Evolutionary conservation across 2,113 vertebrate genomes (phyloP).

Genomic region (Elachura formosa): DNA sequence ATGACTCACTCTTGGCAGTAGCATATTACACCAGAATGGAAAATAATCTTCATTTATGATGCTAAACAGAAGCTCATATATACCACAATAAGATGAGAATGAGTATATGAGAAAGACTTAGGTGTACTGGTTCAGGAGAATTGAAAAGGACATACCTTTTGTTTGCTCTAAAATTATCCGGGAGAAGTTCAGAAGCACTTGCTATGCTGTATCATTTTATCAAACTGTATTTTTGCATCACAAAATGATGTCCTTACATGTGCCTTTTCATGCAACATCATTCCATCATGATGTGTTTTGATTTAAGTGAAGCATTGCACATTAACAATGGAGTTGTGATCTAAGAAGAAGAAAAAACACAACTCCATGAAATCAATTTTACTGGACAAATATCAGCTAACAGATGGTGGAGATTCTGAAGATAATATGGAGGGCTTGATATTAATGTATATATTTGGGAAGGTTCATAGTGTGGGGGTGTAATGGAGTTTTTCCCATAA

Average conservation of each 20-base stretch:
- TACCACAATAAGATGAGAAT: not conserved
- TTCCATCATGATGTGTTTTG: not conserved
- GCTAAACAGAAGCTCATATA: not conserved
- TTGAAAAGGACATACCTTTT: not conserved
- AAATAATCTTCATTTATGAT: not conserved
- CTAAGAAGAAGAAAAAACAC: not conserved
- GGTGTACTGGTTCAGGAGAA: not conserved
- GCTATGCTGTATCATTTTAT: not conserved
- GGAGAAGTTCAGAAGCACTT: not conserved
- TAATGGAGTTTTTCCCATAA: not conserved
- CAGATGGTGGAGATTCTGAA: not conserved
- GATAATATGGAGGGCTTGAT: not conserved
- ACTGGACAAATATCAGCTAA: not conserved
- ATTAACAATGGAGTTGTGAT: not conserved
- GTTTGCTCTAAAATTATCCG: not conserved
- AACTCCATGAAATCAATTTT: not conserved
- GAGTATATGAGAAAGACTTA: not conserved
- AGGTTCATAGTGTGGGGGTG: not conserved
- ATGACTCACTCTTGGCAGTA: constrained; percentile 1
- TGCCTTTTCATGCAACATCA: not conserved
- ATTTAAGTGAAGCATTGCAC: not conserved
- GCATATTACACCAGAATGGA: not conserved
- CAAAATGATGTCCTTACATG: not conserved
- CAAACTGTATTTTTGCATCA: not conserved
- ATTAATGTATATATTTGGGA: not conserved